Conservation (phyloP, 2,888 invertebrate species). For the Catonia carolina region DNA sequence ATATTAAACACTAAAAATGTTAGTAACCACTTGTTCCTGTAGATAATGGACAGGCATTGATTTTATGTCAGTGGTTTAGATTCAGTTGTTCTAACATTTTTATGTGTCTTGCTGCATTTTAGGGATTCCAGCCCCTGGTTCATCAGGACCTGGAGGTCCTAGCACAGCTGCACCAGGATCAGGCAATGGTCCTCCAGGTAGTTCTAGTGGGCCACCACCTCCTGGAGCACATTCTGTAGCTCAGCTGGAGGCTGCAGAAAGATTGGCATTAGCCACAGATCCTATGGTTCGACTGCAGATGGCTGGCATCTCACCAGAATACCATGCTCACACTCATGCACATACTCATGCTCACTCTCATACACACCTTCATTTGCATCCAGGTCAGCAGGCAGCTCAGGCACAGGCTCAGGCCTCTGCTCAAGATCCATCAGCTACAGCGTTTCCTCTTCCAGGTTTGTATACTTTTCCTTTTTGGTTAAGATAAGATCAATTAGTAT, state of each 20-base stretch:
- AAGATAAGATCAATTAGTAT: slow-evolving; percentile 1
- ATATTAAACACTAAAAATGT: too few species aligned
- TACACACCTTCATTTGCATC: slow-evolving; percentile 74
- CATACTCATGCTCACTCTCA: slow-evolving; percentile 89
- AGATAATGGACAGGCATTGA: too few species aligned
- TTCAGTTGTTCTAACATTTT: too few species aligned
- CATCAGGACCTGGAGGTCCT: slow-evolving; percentile 47
- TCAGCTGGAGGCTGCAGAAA: slow-evolving; percentile 64
- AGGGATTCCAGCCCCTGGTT: slow-evolving; percentile 43
- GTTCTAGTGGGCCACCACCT: slow-evolving; percentile 39
- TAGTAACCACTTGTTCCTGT: too few species aligned
- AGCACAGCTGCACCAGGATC: slow-evolving; percentile 23
- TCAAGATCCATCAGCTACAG: slow-evolving; percentile 43
- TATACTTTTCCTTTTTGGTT: too few species aligned
- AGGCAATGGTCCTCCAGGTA: slow-evolving; percentile 25
- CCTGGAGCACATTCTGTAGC: slow-evolving; percentile 43
- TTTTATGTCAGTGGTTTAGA: too few species aligned
- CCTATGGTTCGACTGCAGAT: slow-evolving; percentile 89
- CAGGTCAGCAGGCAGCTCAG: slow-evolving; percentile 61
- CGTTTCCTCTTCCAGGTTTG: slow-evolving; percentile 45
- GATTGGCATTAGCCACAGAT: slow-evolving; percentile 78
- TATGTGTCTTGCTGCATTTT: too few species aligned
- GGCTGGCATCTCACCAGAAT: slow-evolving; percentile 83
- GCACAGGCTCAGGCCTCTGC: slow-evolving; percentile 46
- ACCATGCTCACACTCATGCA: slow-evolving; percentile 88